phyloP scores from a whole-genome alignment of 2,888 invertebrate species.

The Melanargia galathea region DNA sequence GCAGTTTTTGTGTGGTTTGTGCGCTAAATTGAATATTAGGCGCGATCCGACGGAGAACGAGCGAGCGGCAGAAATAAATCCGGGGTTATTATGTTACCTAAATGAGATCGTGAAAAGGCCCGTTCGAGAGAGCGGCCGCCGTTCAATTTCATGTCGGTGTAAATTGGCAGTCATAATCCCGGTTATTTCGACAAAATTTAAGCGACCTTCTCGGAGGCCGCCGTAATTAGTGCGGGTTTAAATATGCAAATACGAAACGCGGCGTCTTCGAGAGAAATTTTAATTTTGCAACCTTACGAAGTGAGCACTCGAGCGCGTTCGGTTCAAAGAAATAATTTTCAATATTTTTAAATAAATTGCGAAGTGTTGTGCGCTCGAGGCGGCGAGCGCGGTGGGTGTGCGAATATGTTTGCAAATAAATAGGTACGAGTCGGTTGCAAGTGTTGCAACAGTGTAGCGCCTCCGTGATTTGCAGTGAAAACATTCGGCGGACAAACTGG shows the following conservation, averaged over 20 bases:
- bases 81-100: conserved; percentile 80
- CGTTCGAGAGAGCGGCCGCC: conserved; percentile 63
- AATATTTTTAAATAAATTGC: conserved; percentile 63
- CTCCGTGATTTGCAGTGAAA: conserved; percentile 75
- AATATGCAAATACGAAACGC: conserved; percentile 33
- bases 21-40: conserved; percentile 81
- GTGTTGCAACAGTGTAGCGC: conserved; percentile 71
- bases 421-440: conserved; percentile 64
- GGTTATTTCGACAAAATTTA: conserved; percentile 64
- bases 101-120: conserved; percentile 76
- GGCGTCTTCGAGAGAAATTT: conserved; percentile 19
- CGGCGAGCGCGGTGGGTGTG: conserved; percentile 57
- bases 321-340: conserved; percentile 38
- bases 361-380: conserved; percentile 60
- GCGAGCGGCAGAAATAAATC: conserved; percentile 78
- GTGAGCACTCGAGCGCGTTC: conserved; percentile 2
- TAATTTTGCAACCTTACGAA: conserved; percentile 19
- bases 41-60: conserved; percentile 79
- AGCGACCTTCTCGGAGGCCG: conserved; percentile 48
- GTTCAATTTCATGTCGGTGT: conserved; percentile 73
- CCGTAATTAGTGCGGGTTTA: conserved; percentile 33
- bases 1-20: conserved; percentile 80
- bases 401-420: conserved; percentile 63
- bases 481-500: conserved; percentile 66
- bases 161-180: conserved; percentile 70